Evolutionary conservation across 1,140 invertebrate genomes (phyloP), one percentile per base, ranked within the genome.

Genomic region (Drosophila kurseongensis): DNA sequence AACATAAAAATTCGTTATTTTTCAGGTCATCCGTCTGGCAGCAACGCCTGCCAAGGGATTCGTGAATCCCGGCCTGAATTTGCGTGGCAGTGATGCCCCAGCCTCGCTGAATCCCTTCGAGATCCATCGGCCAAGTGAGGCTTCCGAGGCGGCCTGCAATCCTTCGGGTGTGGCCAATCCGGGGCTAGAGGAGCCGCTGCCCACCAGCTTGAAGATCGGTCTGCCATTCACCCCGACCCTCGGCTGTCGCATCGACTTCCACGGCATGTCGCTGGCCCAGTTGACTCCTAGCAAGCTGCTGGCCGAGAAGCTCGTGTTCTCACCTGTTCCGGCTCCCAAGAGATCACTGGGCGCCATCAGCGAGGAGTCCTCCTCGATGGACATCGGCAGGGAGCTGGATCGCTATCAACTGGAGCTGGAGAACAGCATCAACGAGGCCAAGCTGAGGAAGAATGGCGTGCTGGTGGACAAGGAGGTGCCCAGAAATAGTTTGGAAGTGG

Each of bases 371-470:
- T 80, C 78, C 42, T 80, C 73, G 32, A 77, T 92, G 78, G 89
- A 92, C 57, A 92, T 92, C 42, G 91, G 91, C 14, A 90, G 91
- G 66, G 91, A 92, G 50, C 48, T 92, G 44, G 92, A 92, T 74
- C 81, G 90, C 14, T 92, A 92, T 62, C 92, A 92, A 48, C 55
- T 92, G 55, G 91, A 92, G 62, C 61, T 92, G 29, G 92, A 92
- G 61, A 92, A 92, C 27, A 92, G 91, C 75, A 92, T 92, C 14
- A 92, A 92, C 57, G 92, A 92, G 51, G 92, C 92, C 4, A 92
- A 92, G 66, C 48, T 89, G 38, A 65, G 86, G 13, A 92, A 84
- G 47, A 78, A 74, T 42, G 77, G 80, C 12, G 29, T 78, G 2
- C 8, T 36, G 16, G 36, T 36, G 27, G 63, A 66, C 9, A 12